A percentile compares a stretch with the other conserved stretches of the same genome.
Evolutionary conservation across 2,888 invertebrate species (phyloP).

Genomic region (Tetranychus truncatus): DNA sequence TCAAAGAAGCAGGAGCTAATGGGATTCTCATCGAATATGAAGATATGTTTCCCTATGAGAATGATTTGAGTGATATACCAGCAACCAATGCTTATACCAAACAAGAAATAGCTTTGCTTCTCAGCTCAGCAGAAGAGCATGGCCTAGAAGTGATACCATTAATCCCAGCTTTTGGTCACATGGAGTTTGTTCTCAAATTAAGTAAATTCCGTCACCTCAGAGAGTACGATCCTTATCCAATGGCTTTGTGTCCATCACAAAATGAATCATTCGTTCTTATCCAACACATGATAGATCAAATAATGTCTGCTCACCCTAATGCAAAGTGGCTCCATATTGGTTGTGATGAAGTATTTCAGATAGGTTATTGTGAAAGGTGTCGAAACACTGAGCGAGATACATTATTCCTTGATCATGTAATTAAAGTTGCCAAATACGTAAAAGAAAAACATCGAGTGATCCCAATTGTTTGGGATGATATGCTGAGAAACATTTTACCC

Average conservation of each 20-base stretch:
- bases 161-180: constrained; percentile 39
- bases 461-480: constrained; percentile 61
- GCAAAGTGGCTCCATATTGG: constrained; percentile 45
- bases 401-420: constrained; percentile 38
- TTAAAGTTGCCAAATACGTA: constrained; percentile 43
- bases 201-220: constrained; percentile 45
- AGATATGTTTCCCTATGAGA: constrained; percentile 43
- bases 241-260: constrained; percentile 39
- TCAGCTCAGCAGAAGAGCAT: constrained; percentile 30
- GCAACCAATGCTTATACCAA: constrained; percentile 37
- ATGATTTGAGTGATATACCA: constrained; percentile 33
- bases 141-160: constrained; percentile 41
- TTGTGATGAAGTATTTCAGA: constrained; percentile 52
- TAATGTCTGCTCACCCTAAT: constrained; percentile 27
- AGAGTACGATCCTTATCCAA: constrained; percentile 47
- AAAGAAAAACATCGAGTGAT: constrained; percentile 37
- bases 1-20: constrained; percentile 26
- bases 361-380: constrained; percentile 48
- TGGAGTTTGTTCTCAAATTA: constrained; percentile 54
- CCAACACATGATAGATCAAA: constrained; percentile 32
- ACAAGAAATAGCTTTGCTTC: constrained; percentile 30
- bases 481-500: constrained; percentile 47
- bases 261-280: constrained; percentile 32
- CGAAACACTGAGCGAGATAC: constrained; percentile 25
- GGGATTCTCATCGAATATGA: constrained; percentile 44